phyloP scores from a whole-genome alignment of 2,797 vertebrate genomes.

The Discoglossus pictus region DNA sequence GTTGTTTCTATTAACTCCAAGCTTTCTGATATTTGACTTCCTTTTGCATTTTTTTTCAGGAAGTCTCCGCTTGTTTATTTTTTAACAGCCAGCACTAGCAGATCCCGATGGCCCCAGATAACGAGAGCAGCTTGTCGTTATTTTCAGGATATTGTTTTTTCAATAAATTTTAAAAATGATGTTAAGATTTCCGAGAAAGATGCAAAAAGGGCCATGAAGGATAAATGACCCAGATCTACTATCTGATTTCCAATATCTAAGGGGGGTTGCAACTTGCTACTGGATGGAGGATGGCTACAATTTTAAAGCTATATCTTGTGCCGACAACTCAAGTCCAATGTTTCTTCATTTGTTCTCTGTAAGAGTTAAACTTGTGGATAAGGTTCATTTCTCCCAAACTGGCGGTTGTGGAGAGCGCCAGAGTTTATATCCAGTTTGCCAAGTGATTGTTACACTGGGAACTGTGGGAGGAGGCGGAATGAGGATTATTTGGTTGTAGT shows the following conservation, averaged over 20 bases:
- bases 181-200: neutral
- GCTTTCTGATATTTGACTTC: neutral
- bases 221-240: neutral
- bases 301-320: too few species aligned
- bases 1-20: neutral
- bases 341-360: too few species aligned
- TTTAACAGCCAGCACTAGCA: constrained; percentile 5
- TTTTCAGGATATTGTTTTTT: constrained; percentile 4
- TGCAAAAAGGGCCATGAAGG: neutral
- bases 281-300: too few species aligned
- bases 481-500: too few species aligned
- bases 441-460: too few species aligned
- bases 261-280: too few species aligned
- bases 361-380: too few species aligned
- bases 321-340: too few species aligned
- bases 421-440: too few species aligned
- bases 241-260: neutral
- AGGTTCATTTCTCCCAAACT: too few species aligned
- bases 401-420: too few species aligned
- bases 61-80: constrained; percentile 2
- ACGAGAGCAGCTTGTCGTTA: constrained; percentile 4
- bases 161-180: constrained; percentile 8
- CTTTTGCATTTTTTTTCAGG: neutral
- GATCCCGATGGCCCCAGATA: constrained; percentile 3
- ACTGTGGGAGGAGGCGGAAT: too few species aligned